phyloP scores from a whole-genome alignment of 2,113 vertebrate species.

The Ascaphus truei region DNA sequence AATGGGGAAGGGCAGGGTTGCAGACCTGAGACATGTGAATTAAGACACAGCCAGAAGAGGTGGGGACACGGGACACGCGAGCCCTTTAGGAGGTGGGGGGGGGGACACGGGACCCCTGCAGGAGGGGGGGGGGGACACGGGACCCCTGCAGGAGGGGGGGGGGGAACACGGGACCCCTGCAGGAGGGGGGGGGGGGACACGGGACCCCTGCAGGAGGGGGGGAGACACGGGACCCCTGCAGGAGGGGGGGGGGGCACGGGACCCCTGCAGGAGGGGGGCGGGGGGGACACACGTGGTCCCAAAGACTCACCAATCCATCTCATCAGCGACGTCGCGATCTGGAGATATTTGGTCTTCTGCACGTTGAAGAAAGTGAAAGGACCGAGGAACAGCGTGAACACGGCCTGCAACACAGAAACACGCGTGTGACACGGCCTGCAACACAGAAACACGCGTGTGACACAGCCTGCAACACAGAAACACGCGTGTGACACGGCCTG shows the following conservation, averaged over 20 bases:
- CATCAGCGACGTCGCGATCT: constrained; percentile 94
- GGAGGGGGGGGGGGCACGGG: not conserved
- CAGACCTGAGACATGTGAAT: too few species aligned
- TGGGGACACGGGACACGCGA: too few species aligned
- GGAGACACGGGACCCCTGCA: too few species aligned
- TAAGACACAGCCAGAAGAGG: too few species aligned
- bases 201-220: not conserved
- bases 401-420: constrained; percentile 57
- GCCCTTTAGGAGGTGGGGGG: fast-evolving
- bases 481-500: too few species aligned
- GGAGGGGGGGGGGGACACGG: fast-evolving
- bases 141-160: too few species aligned
- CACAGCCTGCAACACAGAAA: not conserved
- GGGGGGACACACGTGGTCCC: not conserved
- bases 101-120: not conserved
- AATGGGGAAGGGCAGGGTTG: too few species aligned
- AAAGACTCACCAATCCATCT: constrained; percentile 91
- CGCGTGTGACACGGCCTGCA: too few species aligned
- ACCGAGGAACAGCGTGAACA: constrained; percentile 83
- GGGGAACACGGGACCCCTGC: not conserved
- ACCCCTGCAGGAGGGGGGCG: not conserved
- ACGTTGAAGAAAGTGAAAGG: constrained; percentile 96
- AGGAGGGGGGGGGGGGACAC: too few species aligned
- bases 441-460: too few species aligned
- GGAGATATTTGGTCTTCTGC: constrained; percentile 98